Evolutionary conservation across 1,140 invertebrate species (phyloP).

Genomic region (Calliopsis andreniformis): DNA sequence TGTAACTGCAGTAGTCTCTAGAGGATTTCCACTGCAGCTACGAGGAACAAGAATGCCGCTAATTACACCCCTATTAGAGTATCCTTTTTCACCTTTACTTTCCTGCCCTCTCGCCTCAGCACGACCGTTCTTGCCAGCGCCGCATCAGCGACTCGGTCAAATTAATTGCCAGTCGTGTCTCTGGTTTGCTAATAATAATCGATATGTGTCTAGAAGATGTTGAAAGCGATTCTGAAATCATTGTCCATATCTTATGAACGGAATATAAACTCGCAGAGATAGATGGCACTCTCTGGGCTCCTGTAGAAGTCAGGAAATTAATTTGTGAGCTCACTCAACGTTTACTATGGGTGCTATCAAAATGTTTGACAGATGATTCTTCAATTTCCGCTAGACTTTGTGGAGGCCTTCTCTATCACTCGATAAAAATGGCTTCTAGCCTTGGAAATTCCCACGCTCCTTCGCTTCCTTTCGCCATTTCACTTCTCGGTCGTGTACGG

Average conservation of each 20-base stretch:
- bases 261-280: neutral
- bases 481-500: neutral
- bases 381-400: too few relatives aligned
- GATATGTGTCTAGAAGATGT: neutral
- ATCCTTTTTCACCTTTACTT: neutral
- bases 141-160: constrained; percentile 22
- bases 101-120: neutral
- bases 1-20: neutral
- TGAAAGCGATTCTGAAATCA: neutral
- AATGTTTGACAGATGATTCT: too few relatives aligned
- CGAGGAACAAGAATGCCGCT: neutral
- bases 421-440: too few relatives aligned
- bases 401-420: too few relatives aligned
- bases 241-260: neutral
- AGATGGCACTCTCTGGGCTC: too few relatives aligned
- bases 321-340: too few relatives aligned
- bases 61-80: constrained; percentile 42
- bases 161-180: constrained; percentile 21
- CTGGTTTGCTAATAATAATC: neutral
- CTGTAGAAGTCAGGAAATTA: too few relatives aligned
- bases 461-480: neutral
- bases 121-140: constrained; percentile 17
- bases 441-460: constrained; percentile 1
- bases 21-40: neutral
- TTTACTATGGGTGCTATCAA: too few relatives aligned